Base-by-base conservation (phyloP, 2,797 vertebrate species). In the Chloroceryle inda region DNA sequence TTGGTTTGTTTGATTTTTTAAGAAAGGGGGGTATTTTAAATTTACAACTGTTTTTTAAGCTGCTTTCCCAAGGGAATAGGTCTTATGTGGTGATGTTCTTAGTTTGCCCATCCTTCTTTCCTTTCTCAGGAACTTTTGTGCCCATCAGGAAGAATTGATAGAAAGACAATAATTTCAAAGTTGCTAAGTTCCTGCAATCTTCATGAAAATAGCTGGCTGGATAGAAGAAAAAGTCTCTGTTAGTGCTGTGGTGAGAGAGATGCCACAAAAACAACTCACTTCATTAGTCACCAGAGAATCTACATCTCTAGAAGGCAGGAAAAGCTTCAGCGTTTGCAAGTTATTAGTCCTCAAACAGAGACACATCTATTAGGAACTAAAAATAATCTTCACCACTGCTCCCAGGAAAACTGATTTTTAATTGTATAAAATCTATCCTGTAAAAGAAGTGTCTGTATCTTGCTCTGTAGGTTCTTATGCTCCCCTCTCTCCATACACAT, bases 221-320 rank as follows among this genome's bases (percentile, higher is more conserved):
- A 26, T 69, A n/a, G 85, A 84, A 84, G n/a, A 88, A 94, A 86
- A 85, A 59, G 53, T 20, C n/a, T 47, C 50, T 63, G 61, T 89
- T 74, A 71, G 72, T 45, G 11, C 75, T 92, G 85, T 79, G 85
- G 49, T 61, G 71, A 79, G 61, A 52, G 35, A 89, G 13, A 4
- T 47, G 35, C 52, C 80, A 84, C 59, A 79, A 78, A 62, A 44
- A 38, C 69, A 87, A 22, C 74, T 72, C 26, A 19, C 26, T 62
- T 35, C 44, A 5, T 84, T 82, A 90, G 77, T 82, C 86, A 89
- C 63, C 77, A 89, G 93, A 93, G 94, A 90, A 97, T 82, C 85
- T 86, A 82, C 83, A 76, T 55, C 74, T 92, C 71, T 56, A 40
- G 63, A 85, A 49, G 67, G 55, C 92, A 94, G 63, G 40, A 79